phyloP scores from a whole-genome alignment of 2,888 invertebrate genomes.

The Dicyrtomina minuta region DNA sequence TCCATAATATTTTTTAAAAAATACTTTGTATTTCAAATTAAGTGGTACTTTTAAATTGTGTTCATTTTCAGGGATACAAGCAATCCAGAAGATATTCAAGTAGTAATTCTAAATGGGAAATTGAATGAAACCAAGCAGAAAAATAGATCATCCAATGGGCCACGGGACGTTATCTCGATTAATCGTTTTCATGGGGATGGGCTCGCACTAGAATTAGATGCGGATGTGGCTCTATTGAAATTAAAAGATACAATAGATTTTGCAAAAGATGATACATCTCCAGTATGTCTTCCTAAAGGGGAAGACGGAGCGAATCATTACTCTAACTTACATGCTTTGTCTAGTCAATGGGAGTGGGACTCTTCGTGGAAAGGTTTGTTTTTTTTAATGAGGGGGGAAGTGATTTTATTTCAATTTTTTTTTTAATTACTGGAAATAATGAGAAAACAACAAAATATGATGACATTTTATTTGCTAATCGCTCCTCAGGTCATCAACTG shows the following conservation, averaged over 20 bases:
- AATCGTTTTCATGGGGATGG: conserved; percentile 4
- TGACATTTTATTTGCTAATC: too few species aligned
- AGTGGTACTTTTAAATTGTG: neutral
- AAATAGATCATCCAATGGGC: neutral
- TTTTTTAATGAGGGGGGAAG: too few species aligned
- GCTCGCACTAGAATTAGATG: conserved; percentile 10
- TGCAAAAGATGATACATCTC: neutral
- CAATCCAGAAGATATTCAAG: conserved; percentile 15
- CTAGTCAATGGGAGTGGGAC: conserved; percentile 24
- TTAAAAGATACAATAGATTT: conserved; percentile 21
- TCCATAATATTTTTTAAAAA: too few species aligned
- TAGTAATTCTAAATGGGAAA: conserved; percentile 20
- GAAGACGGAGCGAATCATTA: conserved; percentile 6
- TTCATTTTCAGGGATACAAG: conserved; percentile 2
- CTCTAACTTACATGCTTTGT: neutral
- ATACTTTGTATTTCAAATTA: too few species aligned
- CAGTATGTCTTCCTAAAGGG: conserved; percentile 28
- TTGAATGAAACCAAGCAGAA: neutral
- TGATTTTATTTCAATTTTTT: neutral
- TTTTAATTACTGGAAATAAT: too few species aligned
- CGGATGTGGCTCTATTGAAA: conserved; percentile 26
- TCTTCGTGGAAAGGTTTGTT: conserved; percentile 19
- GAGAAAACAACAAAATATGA: too few species aligned
- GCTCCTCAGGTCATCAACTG: conserved; percentile 1
- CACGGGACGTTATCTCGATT: conserved; percentile 9